Evolutionary conservation across 2,888 invertebrate genomes (phyloP), one percentile per base, ranked within the genome.

Genomic region (Dolichomitus sp.): DNA sequence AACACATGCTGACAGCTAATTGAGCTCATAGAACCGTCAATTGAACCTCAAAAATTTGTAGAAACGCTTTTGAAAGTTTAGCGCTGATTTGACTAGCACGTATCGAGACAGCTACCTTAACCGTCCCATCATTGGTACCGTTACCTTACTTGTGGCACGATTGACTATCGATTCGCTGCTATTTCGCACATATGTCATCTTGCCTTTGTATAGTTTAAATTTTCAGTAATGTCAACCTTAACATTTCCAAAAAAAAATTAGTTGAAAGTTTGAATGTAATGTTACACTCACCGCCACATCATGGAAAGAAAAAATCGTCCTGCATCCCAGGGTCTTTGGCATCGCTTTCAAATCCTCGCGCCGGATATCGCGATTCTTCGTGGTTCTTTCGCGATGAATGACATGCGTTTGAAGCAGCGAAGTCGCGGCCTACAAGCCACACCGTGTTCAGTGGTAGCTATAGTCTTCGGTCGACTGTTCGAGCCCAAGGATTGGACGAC

Each of bases 391-490:
- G 86, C 93, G 7, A 91, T 92, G 85, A 87, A 40, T 27, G 87
- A 89, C 69, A 82, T 48, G 1, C 89, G 85, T 11, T 93, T 93
- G 84, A 91, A 90, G 70, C 86, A 84, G 23, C 78, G 84, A 65
- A 91, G 90, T 40, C 90, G 92, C 0, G 92, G 91, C 12, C 84
- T 87, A 0, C 92, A 93, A 76, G 90, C 87, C 0, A 87, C 88
- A 7, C 86, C 92, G 0, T 87, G 87, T 0, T 88, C 91, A 0
- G 86, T 90, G 1, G 88, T 91, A 0, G 89, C 91, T 0, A 86
- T 92, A 11, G 89, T 90, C 7, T 89, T 89, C 45, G 89, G 89
- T 2, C 88, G 88, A 5, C 50, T 93, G 0, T 85, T 91, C 59
- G 87, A 91, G 5, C 89, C 90, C 2, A 88, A 88, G 45, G 87